Conservation (phyloP, 2,888 invertebrate species). For the Polyploca ridens region DNA sequence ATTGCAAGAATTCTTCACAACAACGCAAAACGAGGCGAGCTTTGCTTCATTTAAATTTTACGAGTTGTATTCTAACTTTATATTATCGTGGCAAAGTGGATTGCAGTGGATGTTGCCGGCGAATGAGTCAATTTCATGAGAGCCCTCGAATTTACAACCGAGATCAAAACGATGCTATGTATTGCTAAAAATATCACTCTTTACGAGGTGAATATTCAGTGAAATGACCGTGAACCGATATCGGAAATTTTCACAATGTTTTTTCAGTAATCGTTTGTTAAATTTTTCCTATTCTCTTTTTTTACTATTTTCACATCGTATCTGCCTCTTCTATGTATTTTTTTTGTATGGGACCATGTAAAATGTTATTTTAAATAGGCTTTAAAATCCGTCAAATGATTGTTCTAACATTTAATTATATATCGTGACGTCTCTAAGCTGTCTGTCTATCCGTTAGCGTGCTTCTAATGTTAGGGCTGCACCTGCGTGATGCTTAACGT, state of each 20-base stretch:
- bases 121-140: constrained; percentile 19
- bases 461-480: too few species aligned
- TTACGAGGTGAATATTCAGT: constrained; percentile 12
- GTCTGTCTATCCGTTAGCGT: too few species aligned
- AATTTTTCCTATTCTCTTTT: neutral
- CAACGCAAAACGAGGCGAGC: constrained; percentile 17
- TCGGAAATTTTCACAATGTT: neutral
- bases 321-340: neutral
- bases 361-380: too few species aligned
- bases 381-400: too few species aligned
- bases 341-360: neutral
- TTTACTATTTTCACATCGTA: neutral
- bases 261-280: neutral
- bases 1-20: neutral
- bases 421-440: too few species aligned
- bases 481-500: too few species aligned
- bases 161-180: constrained; percentile 12
- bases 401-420: too few species aligned
- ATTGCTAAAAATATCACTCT: constrained; percentile 10
- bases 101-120: constrained; percentile 18
- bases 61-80: constrained; percentile 22
- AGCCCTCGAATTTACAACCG: constrained; percentile 15
- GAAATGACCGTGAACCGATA: neutral
- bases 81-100: constrained; percentile 25
- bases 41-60: constrained; percentile 34